Evolutionary conservation across 2,113 vertebrate species (phyloP), one percentile per base, ranked within the genome.

Genomic region (Balaeniceps rex): DNA sequence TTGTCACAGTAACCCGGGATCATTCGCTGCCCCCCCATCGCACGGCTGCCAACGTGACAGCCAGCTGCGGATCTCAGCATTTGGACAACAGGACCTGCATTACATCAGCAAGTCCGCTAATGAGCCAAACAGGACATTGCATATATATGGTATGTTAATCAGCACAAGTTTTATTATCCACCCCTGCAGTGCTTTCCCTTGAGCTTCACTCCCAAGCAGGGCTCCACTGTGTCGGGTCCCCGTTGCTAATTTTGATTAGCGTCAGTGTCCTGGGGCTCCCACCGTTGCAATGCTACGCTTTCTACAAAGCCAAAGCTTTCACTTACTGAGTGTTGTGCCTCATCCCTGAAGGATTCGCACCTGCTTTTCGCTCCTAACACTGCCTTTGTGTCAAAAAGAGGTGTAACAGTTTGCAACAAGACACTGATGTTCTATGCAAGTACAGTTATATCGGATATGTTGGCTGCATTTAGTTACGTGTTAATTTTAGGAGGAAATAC

Each of bases 41-140:
- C 17, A 25, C 2, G 1, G 51, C 10, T 1, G 3, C 52, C 28
- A 25, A 12, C 5, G 1, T 47, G 49, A 54, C 7, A 2, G 42
- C 52, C 42, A 69, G 34, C 40, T 69, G 52, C 5, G 1, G 42
- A 58, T 26, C 34, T 33, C 8, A 1, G 42, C 18, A 16, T 38
- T 33, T 1, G 3, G 34, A 26, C 28, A 26, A 33, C 28, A 33
- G 13, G 34, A 69, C 22, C 42, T 25, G 42, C 65, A 58, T 58
- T 38, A 47, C 42, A 69, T 38, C 34, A 58, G 22, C 3, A 1
- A 33, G n/a, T 47, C 49, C 5, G 2, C 42, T 47, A 58, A 47
- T 26, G n/a, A 68, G 28, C 10, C 42, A 38, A 69, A 58, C 23
- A 28, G n/a, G 23, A 34, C 18, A 34, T 33, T 33, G 28, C 17